phyloP scores from a whole-genome alignment of 2,113 vertebrate genomes.

The Corythoichthys intestinalis region DNA sequence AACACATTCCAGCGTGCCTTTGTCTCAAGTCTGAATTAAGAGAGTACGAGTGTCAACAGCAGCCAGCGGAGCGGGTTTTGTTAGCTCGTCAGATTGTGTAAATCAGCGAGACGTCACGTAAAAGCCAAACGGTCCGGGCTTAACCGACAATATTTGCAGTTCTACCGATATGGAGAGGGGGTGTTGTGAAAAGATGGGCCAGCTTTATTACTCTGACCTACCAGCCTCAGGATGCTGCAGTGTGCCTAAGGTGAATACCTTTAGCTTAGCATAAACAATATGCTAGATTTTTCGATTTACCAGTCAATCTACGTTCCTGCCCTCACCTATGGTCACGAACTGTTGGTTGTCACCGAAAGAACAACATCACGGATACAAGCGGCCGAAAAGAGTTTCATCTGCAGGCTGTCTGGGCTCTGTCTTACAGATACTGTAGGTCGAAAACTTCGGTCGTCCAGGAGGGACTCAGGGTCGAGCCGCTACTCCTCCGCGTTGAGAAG shows the following conservation, averaged over 20 bases:
- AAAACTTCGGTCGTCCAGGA: too few relatives aligned
- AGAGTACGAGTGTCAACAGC: slow-evolving; percentile 44
- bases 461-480: too few relatives aligned
- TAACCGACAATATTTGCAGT: slow-evolving; percentile 60
- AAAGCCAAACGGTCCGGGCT: slow-evolving; percentile 27
- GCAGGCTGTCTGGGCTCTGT: too few relatives aligned
- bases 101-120: slow-evolving; percentile 41
- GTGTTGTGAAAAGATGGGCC: slow-evolving; percentile 47
- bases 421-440: too few relatives aligned
- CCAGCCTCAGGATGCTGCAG: slow-evolving; percentile 21
- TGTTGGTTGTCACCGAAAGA: too few relatives aligned
- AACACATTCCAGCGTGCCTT: slow-evolving; percentile 49
- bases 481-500: too few relatives aligned
- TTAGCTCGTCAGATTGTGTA: slow-evolving; percentile 44
- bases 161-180: slow-evolving; percentile 24
- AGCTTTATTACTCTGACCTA: slow-evolving; percentile 25
- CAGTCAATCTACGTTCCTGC: too few relatives aligned
- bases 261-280: slow-evolving; percentile 12
- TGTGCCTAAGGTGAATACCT: slow-evolving; percentile 21
- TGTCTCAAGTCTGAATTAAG: slow-evolving; percentile 30
- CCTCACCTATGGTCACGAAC: too few relatives aligned
- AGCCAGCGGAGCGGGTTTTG: slow-evolving; percentile 3
- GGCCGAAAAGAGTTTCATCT: too few relatives aligned
- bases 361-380: too few relatives aligned
- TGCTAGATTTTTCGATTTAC: too few relatives aligned